Evolutionary conservation across 2,113 vertebrate genomes (phyloP), one percentile per base, ranked within the genome.

Genomic region (Thamnaconus septentrionalis): DNA sequence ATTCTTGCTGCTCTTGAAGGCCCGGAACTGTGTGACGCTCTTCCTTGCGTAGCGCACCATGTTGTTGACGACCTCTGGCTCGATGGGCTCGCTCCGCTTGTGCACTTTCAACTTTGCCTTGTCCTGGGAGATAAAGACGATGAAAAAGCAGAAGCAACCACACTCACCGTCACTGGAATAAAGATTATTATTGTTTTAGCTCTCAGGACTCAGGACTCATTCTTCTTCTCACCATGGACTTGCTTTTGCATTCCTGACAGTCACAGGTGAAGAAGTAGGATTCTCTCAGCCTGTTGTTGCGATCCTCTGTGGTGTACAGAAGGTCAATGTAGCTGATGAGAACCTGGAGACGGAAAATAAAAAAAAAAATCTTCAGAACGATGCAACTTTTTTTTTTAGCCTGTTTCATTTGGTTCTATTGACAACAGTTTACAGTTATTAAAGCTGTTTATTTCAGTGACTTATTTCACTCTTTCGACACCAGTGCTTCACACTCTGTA

Each of bases 291-390:
- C 94, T 87, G 70, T 90, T 93, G 7, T 95, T 96, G 49, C 97
- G 91, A 61, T 99, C 97, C 51, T 96, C 95, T 12, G 96, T 96
- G 9, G 96, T 94, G 69, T 98, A 98, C 9, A 98, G 88, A 42
- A 98, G 89, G 75, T 99, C 97, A 61, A 98, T 99, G 71, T 99
- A 99, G 88, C 95, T 98, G 84, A 94, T 98, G 66, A 96, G 94
- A 52, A 98, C 87, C 95, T 97, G 7, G 1, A 0, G 10, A 31
- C 6, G 68, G 66, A 18, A 53, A 41, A 48, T 0, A 57, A 62
- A 44, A 73, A 11, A 8, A 1, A 6, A 3, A 31, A 40, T n/a
- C n/a, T n/a, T n/a, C n/a, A n/a, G n/a, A n/a, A n/a, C n/a, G n/a
- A n/a, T n/a, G n/a, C n/a, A 31, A 31, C 18, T 31, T 31, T 31